Percentiles rank a stretch among this genome's conserved stretches.
Evolutionary conservation across 1,140 invertebrate genomes (phyloP).

Genomic region (Temnothorax nylanderi): DNA sequence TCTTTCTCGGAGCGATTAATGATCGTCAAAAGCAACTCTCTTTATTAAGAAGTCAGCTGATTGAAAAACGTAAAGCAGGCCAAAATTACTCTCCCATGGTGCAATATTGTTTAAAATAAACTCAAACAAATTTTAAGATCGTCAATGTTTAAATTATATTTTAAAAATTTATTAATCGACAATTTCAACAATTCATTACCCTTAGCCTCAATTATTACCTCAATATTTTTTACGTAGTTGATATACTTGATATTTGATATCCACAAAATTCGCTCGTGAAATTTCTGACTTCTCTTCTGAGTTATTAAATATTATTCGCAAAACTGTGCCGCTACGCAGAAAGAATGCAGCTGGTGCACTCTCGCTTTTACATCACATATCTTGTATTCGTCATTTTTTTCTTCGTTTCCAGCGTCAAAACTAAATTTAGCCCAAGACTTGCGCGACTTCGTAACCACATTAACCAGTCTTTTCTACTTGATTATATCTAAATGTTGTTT

Average conservation of each 20-base stretch:
- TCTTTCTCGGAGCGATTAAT: constrained; percentile 77
- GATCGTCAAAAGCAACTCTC: constrained; percentile 73
- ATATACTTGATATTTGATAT: not conserved
- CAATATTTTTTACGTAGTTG: not conserved
- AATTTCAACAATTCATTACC: not conserved
- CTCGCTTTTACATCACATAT: constrained; percentile 57
- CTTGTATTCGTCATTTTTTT: constrained; percentile 56
- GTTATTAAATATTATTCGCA: constrained; percentile 57
- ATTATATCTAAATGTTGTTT: not conserved
- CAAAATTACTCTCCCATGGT: constrained; percentile 25
- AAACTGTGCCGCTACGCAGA: constrained; percentile 37
- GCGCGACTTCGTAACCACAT: constrained; percentile 49
- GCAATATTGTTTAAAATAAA: constrained; percentile 51
- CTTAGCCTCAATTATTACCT: not conserved
- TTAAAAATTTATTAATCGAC: not conserved
- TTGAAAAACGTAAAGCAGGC: constrained; percentile 39
- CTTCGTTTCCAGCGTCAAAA: constrained; percentile 27
- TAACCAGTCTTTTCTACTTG: constrained; percentile 2
- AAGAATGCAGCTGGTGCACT: constrained; percentile 58
- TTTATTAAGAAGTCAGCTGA: constrained; percentile 47
- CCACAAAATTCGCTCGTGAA: not conserved
- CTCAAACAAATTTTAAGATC: not conserved
- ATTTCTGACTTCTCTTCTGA: not conserved
- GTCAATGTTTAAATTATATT: not conserved
- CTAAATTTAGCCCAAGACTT: constrained; percentile 69